These are phyloP conservation scores for Morphnarchus princeps DNA, from an alignment of 2,113 vertebrate genomes.

Conservation along the genomic window DNA sequence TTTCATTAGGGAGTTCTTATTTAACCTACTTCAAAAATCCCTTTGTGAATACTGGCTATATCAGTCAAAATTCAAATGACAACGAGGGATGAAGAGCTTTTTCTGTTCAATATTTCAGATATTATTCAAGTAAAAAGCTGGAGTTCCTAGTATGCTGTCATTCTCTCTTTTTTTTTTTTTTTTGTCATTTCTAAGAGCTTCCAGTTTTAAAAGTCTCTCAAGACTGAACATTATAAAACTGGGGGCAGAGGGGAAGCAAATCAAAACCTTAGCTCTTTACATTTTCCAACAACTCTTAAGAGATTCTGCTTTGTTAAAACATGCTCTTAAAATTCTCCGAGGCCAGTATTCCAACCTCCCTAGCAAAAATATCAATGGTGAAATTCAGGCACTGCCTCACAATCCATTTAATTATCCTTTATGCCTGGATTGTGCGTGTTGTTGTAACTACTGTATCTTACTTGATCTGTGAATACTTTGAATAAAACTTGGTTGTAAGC, in stretches of 20 bases:
- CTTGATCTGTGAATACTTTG: neutral
- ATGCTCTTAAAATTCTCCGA: neutral
- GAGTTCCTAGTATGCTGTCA: neutral
- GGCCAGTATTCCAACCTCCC: neutral
- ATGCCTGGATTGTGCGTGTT: neutral
- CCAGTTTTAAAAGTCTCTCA: neutral
- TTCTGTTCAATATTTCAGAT: neutral
- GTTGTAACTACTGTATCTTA: neutral
- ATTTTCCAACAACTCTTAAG: neutral
- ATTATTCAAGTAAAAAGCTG: neutral
- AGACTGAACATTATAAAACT: neutral
- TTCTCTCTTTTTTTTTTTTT: neutral
- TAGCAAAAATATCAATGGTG: neutral
- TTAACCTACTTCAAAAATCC: slow-evolving; percentile 58
- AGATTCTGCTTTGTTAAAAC: slow-evolving; percentile 25
- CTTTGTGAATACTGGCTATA: slow-evolving; percentile 13
- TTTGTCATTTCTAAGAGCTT: neutral
- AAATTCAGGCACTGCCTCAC: neutral
- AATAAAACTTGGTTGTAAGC: neutral
- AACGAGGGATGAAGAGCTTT: neutral
- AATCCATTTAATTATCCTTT: neutral
- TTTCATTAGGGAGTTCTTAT: slow-evolving; percentile 57
- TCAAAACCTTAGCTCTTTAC: neutral
- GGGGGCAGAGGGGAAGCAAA: neutral
- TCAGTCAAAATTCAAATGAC: neutral